Conservation (phyloP, 1,140 invertebrate genomes). For the Microplitis demolitor region DNA sequence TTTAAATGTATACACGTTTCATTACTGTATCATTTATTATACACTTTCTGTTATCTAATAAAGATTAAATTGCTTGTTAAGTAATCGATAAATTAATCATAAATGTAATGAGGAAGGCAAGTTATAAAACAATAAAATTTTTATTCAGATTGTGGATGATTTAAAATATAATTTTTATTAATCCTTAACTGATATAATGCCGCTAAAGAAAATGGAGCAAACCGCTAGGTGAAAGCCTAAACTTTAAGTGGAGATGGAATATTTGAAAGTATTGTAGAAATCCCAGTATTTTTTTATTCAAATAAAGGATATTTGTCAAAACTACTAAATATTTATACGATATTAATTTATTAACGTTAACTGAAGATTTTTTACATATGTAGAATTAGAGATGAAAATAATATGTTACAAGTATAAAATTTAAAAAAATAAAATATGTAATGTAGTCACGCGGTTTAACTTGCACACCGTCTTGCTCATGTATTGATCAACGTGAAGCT, state of each 20-base stretch:
- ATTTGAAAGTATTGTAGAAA: slow-evolving; percentile 1
- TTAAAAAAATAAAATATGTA: slow-evolving; percentile 18
- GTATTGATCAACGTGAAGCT: slow-evolving; percentile 54
- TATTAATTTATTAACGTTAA: too few relatives aligned
- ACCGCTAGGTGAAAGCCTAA: slow-evolving; percentile 45
- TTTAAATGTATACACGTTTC: not conserved
- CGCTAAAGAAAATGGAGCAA: slow-evolving; percentile 11
- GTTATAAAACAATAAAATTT: too few relatives aligned
- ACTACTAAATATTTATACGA: too few relatives aligned
- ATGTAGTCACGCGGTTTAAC: slow-evolving; percentile 51
- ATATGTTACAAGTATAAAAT: not conserved
- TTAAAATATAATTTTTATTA: not conserved
- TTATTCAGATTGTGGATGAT: not conserved
- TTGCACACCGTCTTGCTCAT: slow-evolving; percentile 57
- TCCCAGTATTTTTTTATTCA: too few relatives aligned
- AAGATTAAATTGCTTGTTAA: too few relatives aligned
- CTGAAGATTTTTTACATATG: too few relatives aligned
- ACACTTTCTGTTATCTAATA: too few relatives aligned
- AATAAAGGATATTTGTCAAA: not conserved
- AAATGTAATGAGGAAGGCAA: too few relatives aligned
- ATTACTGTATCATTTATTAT: not conserved
- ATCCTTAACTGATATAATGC: not conserved
- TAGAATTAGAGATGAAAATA: too few relatives aligned
- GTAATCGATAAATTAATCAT: too few relatives aligned
- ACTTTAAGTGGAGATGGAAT: slow-evolving; percentile 23